A percentile compares a stretch with the other conserved stretches of the same genome.
These are phyloP conservation scores for Pontoporia blainvillei DNA, from an alignment of 2,113 vertebrate species.

Conservation along the genomic window DNA sequence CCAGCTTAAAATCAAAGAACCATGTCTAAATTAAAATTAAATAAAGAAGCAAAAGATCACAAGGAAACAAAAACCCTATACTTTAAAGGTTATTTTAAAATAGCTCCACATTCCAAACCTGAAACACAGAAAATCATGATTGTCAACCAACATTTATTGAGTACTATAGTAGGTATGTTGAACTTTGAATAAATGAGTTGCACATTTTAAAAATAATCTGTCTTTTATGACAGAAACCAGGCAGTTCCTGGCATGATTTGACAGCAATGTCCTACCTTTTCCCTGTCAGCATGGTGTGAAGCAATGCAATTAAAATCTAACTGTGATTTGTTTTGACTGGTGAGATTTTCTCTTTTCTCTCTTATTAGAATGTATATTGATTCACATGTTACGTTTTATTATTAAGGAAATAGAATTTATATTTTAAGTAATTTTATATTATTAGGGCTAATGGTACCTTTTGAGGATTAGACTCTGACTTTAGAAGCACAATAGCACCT, in stretches of 20 bases:
- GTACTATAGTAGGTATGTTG: conserved; percentile 32
- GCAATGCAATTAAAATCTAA: conserved; percentile 65
- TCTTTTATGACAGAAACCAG: conserved; percentile 69
- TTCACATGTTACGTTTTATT: neutral
- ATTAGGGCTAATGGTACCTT: neutral
- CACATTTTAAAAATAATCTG: conserved; percentile 71
- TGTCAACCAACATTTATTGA: conserved; percentile 50
- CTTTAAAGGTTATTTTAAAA: conserved; percentile 22
- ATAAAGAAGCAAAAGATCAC: neutral
- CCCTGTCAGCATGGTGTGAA: conserved; percentile 30
- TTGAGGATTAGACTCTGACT: neutral
- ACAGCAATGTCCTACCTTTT: conserved; percentile 42
- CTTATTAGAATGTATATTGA: neutral
- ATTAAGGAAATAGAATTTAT: neutral
- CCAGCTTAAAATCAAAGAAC: conserved; percentile 10
- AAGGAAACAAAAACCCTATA: neutral
- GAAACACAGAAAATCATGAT: conserved; percentile 28
- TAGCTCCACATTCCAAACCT: conserved; percentile 17
- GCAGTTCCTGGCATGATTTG: conserved; percentile 63
- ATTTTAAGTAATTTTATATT: conserved; percentile 13
- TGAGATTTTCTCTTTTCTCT: conserved; percentile 36
- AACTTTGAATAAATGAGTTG: conserved; percentile 70
- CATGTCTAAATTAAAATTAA: neutral
- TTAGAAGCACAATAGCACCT: neutral
- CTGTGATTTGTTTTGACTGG: conserved; percentile 51